Evolutionary conservation across 2,797 vertebrate species (phyloP).

Genomic region (Carapus acus): DNA sequence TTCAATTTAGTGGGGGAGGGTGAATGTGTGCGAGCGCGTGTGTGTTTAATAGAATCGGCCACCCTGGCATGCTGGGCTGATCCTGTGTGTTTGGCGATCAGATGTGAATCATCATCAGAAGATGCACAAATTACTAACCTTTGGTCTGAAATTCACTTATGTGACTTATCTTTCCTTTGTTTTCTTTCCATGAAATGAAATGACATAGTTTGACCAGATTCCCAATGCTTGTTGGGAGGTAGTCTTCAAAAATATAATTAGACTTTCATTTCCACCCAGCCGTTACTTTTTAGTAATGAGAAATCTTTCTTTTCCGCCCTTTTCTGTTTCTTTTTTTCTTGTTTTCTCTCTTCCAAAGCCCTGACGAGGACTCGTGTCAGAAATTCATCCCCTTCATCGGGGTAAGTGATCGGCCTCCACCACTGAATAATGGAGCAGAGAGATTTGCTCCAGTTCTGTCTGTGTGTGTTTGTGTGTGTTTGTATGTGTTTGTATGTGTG

Average conservation of each 20-base stretch:
- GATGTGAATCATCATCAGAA: constrained; percentile 24
- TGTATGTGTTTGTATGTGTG: not conserved
- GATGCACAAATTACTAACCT: constrained; percentile 20
- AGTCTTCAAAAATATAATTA: not conserved
- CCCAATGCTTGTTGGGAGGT: not conserved
- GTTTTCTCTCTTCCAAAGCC: constrained; percentile 66
- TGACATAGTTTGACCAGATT: no score
- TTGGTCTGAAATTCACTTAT: no score
- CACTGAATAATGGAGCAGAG: no score
- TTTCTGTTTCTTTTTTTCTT: not conserved
- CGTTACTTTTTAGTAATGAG: not conserved
- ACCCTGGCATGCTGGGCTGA: constrained; percentile 42
- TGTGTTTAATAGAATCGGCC: constrained; percentile 23
- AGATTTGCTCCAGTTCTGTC: not conserved
- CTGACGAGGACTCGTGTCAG: constrained; percentile 95
- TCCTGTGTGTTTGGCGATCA: constrained; percentile 19
- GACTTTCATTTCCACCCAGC: not conserved
- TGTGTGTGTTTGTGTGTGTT: not conserved
- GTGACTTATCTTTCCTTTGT: no score
- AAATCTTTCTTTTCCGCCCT: constrained; percentile 10
- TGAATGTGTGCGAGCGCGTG: constrained; percentile 7
- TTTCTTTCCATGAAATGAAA: no score
- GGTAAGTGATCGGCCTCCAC: constrained; percentile 65
- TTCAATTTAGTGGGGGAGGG: constrained; percentile 7
- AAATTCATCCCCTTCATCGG: constrained; percentile 98